Conservation (phyloP, 2,113 vertebrate species). For the Pseudopodoces humilis region DNA sequence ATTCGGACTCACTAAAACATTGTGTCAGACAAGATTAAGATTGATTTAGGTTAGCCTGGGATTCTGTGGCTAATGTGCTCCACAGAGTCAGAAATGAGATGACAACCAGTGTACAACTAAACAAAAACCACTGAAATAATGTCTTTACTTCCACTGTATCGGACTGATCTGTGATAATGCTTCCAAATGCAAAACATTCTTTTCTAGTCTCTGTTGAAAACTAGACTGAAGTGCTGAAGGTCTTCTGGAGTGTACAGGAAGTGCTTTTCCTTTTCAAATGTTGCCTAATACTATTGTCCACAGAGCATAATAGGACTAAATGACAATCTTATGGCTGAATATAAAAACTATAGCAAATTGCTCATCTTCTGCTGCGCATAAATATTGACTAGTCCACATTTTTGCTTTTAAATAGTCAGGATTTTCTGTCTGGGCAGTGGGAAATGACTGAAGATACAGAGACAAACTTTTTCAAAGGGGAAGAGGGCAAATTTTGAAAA, state of each 20-base stretch:
- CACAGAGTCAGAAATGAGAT: not conserved
- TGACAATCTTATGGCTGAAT: not conserved
- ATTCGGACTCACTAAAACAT: not conserved
- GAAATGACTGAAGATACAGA: not conserved
- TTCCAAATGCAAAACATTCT: not conserved
- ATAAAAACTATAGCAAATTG: not conserved
- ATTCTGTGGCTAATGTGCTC: not conserved
- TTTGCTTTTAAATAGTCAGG: not conserved
- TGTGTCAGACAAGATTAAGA: slow-evolving; percentile 1
- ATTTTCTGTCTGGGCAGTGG: fast-evolving
- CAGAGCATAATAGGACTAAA: not conserved
- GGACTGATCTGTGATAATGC: not conserved
- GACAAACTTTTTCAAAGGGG: not conserved
- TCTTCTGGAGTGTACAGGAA: not conserved
- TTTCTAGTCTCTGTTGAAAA: not conserved
- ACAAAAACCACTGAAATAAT: not conserved
- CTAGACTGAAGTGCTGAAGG: not conserved
- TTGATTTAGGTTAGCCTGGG: not conserved
- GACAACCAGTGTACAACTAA: not conserved
- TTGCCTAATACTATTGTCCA: not conserved
- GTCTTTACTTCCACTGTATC: not conserved
- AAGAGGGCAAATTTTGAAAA: not conserved
- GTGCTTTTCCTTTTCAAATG: not conserved
- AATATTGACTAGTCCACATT: not conserved
- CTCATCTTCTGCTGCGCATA: not conserved